Conservation (phyloP, 2,888 invertebrate genomes). For the Meandrusa payeni region DNA sequence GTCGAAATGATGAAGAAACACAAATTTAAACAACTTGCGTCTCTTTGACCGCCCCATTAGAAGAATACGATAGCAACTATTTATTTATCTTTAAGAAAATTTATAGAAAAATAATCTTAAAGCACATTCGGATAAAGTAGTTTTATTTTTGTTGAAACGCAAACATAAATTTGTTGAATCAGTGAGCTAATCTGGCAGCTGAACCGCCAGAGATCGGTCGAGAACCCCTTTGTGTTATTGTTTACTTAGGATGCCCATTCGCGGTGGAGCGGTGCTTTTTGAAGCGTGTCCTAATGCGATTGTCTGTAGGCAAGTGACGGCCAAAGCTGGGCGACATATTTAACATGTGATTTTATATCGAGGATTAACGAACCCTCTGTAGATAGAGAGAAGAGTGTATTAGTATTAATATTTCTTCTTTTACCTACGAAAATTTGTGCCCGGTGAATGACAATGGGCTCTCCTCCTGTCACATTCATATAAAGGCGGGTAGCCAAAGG, state of each 20-base stretch:
- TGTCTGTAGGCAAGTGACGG: conserved; percentile 59
- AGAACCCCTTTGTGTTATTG: conserved; percentile 76
- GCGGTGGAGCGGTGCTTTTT: conserved; percentile 70
- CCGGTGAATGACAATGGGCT: no score
- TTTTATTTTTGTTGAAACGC: conserved; percentile 26
- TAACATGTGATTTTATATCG: conserved; percentile 12
- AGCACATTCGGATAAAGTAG: not conserved
- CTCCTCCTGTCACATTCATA: no score
- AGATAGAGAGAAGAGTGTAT: no score
- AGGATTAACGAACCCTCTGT: conserved; percentile 7
- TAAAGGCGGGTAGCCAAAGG: no score
- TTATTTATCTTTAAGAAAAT: no score
- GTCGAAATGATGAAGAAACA: no score
- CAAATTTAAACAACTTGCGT: no score
- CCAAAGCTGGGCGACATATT: conserved; percentile 25
- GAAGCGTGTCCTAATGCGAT: conserved; percentile 76
- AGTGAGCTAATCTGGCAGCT: conserved; percentile 77
- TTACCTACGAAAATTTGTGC: no score
- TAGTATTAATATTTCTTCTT: no score
- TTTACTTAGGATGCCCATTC: conserved; percentile 78
- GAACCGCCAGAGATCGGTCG: conserved; percentile 75
- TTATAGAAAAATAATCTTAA: no score
- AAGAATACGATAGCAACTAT: no score
- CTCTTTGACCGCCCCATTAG: no score
- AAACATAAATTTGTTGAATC: conserved; percentile 50